Percentiles rank a stretch among this genome's conserved stretches.
These are phyloP conservation scores for Parapsyche elsis DNA, from an alignment of 1,140 invertebrate genomes.

Conservation along the genomic window DNA sequence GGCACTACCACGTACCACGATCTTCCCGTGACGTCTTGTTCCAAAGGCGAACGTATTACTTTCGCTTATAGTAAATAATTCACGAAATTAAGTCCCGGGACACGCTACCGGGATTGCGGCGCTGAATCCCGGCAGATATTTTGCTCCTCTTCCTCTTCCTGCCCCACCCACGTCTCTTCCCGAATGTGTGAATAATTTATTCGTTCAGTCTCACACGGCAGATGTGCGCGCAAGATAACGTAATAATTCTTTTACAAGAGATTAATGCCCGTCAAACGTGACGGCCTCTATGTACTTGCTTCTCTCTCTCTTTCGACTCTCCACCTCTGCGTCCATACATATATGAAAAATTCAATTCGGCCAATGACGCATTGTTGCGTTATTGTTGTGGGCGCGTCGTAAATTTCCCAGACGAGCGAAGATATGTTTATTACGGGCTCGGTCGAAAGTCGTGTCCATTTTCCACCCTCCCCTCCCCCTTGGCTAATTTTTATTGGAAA, in stretches of 20 bases:
- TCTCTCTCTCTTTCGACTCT: too few species aligned
- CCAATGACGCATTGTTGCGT: too few species aligned
- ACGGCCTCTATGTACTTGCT: too few species aligned
- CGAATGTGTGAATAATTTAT: conserved; percentile 24
- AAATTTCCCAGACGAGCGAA: too few species aligned
- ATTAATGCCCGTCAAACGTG: conserved; percentile 18
- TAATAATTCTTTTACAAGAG: conserved; percentile 29
- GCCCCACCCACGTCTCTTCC: neutral
- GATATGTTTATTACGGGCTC: too few species aligned
- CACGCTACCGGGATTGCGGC: neutral
- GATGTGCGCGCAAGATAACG: conserved; percentile 13
- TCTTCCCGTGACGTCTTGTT: neutral
- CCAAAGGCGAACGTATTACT: neutral
- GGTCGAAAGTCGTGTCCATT: too few species aligned
- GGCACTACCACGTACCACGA: neutral
- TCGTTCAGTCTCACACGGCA: conserved; percentile 12
- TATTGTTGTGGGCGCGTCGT: too few species aligned
- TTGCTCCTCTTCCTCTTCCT: neutral
- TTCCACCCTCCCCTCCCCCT: too few species aligned
- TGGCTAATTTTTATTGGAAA: conserved; percentile 24
- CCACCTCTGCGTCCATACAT: too few species aligned
- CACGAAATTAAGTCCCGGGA: conserved; percentile 9
- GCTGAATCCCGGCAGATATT: neutral
- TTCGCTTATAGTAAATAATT: conserved; percentile 26
- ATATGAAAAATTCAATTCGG: too few species aligned